These are phyloP conservation scores for Ophion ellenae DNA, from an alignment of 2,888 invertebrate species.

Conservation along the genomic window DNA sequence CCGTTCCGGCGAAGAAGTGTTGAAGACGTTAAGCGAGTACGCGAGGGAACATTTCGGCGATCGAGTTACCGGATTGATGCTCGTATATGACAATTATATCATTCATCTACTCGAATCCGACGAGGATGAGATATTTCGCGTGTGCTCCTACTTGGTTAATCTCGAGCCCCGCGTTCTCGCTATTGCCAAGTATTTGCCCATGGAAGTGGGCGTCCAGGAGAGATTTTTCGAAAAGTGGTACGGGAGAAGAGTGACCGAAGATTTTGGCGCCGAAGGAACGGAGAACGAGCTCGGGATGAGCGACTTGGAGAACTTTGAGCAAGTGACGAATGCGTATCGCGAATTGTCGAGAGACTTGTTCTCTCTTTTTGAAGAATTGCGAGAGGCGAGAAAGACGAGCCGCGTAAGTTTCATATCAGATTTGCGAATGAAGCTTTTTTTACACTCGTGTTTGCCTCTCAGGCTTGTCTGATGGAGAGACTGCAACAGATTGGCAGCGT, in stretches of 20 bases:
- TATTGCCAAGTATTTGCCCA: constrained; percentile 64
- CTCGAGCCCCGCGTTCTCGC: constrained; percentile 41
- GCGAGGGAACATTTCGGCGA: constrained; percentile 60
- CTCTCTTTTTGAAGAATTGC: constrained; percentile 61
- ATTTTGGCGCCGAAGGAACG: neutral
- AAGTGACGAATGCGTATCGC: constrained; percentile 50
- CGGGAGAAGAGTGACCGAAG: constrained; percentile 42
- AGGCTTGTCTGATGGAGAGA: constrained; percentile 62
- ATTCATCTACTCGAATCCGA: constrained; percentile 66
- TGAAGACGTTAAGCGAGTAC: constrained; percentile 54
- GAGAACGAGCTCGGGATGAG: neutral
- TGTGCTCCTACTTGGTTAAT: constrained; percentile 55
- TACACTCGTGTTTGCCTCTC: neutral
- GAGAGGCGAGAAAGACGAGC: constrained; percentile 43
- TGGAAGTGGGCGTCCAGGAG: constrained; percentile 58
- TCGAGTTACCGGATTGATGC: constrained; percentile 62
- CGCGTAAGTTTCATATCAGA: constrained; percentile 50
- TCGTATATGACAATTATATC: constrained; percentile 63
- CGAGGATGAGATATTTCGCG: constrained; percentile 65
- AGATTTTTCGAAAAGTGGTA: constrained; percentile 69
- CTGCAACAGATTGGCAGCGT: constrained; percentile 57
- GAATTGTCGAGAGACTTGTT: constrained; percentile 54
- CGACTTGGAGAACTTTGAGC: constrained; percentile 46
- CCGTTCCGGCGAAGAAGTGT: constrained; percentile 45
- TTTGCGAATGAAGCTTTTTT: neutral